Base-by-base conservation (phyloP, 2,888 invertebrate genomes). In the Cheilosia impressa region DNA sequence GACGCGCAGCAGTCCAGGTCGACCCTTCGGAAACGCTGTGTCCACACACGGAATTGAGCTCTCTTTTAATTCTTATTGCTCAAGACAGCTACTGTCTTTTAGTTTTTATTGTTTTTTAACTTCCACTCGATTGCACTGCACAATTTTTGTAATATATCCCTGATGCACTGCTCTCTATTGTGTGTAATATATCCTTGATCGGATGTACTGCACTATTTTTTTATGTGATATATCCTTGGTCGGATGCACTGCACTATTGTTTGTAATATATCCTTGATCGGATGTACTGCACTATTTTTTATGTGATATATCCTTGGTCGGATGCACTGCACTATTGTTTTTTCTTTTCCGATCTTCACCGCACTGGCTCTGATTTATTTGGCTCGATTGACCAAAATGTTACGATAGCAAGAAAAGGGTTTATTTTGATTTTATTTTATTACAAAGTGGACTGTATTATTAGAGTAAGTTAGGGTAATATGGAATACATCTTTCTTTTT, bases 1-100 rank as follows among this genome's bases (percentile, higher is more conserved):
- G 17, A 58, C 47, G 22, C 47, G 19, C 31, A 57, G 41, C 55
- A 68, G 27, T 31, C 19, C 50, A 58, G 58, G 71, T 72, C 58
- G 41, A 60, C 52, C 71, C 71, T 72, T 72, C 60, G 71, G 31
- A 71, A 24, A 31, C 24, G 24, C 24, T 24, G 24, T 24, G 17
- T 10, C 24, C 6, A 19, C 41, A 41, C 7, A 47, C 45, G 69
- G 57, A 69, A 68, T 55, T 60, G 17, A 50, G 50, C 19, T 43
- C 41, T 43, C 9, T 13, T 43, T 43, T 43, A 15, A 24, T 24
- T 43, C 1, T 43, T 43, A 4, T 13, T 13, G 41, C 4, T 43
- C 41, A 9, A 43, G 0, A 43, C 41, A 9, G 15, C 15, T 43
- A 9, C 15, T 43, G 41, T 43, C 15, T 43, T 43, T 43, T 13